These are phyloP conservation scores for Leistus spinibarbis DNA, from an alignment of 2,888 invertebrate genomes.

Conservation along the genomic window DNA sequence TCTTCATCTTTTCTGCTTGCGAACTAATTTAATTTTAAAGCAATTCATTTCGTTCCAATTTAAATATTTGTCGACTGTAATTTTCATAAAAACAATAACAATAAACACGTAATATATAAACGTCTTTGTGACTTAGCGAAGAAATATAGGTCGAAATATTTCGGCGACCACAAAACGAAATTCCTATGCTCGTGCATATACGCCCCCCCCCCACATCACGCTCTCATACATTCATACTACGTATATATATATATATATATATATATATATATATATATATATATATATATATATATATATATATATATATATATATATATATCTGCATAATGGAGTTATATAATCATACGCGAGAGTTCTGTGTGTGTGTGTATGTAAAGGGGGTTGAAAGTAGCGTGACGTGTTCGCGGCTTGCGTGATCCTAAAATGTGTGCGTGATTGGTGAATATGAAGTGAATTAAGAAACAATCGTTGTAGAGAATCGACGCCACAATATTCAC, in stretches of 20 bases:
- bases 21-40: too few relatives aligned
- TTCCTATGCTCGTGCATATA: background rate
- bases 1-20: background rate
- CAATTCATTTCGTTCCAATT: too few relatives aligned
- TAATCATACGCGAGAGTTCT: background rate
- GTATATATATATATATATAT: background rate
- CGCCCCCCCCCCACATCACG: background rate
- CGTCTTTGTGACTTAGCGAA: background rate
- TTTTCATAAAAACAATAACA: background rate
- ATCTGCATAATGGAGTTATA: background rate
- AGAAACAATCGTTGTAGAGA: slow-evolving; percentile 35
- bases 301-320: background rate
- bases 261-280: background rate
- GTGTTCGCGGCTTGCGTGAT: slow-evolving; percentile 15
- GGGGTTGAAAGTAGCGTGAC: slow-evolving; percentile 15
- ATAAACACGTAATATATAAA: background rate
- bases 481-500: slow-evolving; percentile 1
- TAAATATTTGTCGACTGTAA: too few relatives aligned
- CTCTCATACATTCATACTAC: background rate
- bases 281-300: background rate
- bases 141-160: background rate
- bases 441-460: slow-evolving; percentile 36
- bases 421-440: slow-evolving; percentile 24
- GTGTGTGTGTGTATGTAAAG: background rate
- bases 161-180: background rate